Evolutionary conservation across 2,888 invertebrate species (phyloP).

Genomic region (Dicyrtoma fusca): DNA sequence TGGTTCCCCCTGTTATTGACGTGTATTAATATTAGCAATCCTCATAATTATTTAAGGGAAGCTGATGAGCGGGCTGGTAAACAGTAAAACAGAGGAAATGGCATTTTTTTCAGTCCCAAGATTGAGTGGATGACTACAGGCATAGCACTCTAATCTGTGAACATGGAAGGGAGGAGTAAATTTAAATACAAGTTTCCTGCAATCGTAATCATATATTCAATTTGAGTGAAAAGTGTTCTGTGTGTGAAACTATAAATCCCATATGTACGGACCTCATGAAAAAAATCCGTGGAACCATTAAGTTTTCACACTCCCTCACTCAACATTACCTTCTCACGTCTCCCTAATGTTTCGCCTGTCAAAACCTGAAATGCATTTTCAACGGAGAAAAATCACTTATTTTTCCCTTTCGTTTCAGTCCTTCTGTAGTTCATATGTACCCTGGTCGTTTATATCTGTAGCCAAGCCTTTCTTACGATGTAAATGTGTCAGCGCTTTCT

Average conservation of each 20-base stretch:
- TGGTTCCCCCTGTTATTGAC: too few species aligned
- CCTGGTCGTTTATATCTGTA: too few species aligned
- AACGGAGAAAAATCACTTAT: slow-evolving; percentile 40
- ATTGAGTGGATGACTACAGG: too few species aligned
- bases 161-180: slow-evolving; percentile 7
- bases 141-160: slow-evolving; percentile 9
- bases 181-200: slow-evolving; percentile 13
- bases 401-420: slow-evolving; percentile 27
- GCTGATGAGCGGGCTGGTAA: too few species aligned
- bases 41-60: too few species aligned
- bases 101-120: too few species aligned
- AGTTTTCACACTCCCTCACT: slow-evolving; percentile 30
- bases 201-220: slow-evolving; percentile 8
- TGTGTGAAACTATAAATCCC: neutral
- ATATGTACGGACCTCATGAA: neutral
- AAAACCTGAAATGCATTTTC: slow-evolving; percentile 41
- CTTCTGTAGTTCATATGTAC: too few species aligned
- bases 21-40: too few species aligned
- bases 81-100: too few species aligned
- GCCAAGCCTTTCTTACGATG: too few species aligned
- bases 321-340: slow-evolving; percentile 42
- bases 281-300: slow-evolving; percentile 6
- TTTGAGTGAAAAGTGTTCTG: slow-evolving; percentile 9
- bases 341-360: slow-evolving; percentile 44
- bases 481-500: too few species aligned